Base-by-base conservation (phyloP, 1,140 invertebrate genomes). In the Drosophila busckii region DNA sequence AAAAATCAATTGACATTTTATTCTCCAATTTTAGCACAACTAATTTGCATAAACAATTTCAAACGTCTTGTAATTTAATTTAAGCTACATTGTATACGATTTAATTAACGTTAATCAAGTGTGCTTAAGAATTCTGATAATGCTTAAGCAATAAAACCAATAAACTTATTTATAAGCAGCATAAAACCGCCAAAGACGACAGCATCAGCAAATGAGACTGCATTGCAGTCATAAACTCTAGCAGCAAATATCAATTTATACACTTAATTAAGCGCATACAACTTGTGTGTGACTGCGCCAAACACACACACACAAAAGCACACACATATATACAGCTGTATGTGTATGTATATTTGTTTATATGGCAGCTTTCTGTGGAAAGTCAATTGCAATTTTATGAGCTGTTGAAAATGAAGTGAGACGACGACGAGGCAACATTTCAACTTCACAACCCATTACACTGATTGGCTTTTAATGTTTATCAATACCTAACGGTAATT, bases 401-500 rank as follows among this genome's bases (percentile, higher is more conserved):
- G 71, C 71, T 78, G 71, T 80, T 80, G 73, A 71, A 78, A 78
- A 62, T 80, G 73, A 71, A 78, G 68, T 71, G 17, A 37, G 28
- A 23, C 3, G 48, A 38, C 32, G 38, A 37, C 28, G 26, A 15
- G 15, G 23, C 44, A 45, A 52, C 58, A 63, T 59, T n/a, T n/a
- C n/a, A 49, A 64, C 73, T 71, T 78, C 73, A 80, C 73, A 78
- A 78, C 32, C 75, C 73, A 80, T 78, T 78, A 78, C 73, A 69
- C 69, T 78, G 73, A 78, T 78, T 78, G 73, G 73, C 73, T 78
- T 78, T 78, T 80, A 78, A 78, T 80, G 73, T 80, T 80, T 82
- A 80, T 78, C 73, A 78, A 78, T 78, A 78, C 59, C 73, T 78
- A 68, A 65, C 63, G 54, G 23, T 40, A 35, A 34, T 28, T 20